Evolutionary conservation across 2,888 invertebrate genomes (phyloP).

Genomic region (Acrobasis repandana): DNA sequence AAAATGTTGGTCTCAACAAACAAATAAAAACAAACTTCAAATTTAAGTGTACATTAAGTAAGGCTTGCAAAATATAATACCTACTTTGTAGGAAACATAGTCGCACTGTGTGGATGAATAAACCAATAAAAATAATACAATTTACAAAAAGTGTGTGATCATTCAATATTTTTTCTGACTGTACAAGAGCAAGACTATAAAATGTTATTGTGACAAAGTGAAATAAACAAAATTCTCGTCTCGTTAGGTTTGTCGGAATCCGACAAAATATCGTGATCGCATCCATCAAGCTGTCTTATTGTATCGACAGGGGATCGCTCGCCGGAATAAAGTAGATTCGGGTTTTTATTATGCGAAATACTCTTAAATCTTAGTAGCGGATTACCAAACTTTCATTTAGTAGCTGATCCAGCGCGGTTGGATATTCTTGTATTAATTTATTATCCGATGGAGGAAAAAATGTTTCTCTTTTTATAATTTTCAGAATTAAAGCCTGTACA

Average conservation of each 20-base stretch:
- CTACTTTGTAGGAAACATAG: too few species aligned
- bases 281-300: slow-evolving; percentile 73
- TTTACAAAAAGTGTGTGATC: too few species aligned
- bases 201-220: slow-evolving; percentile 41
- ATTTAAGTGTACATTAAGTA: too few species aligned
- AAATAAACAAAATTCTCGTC: slow-evolving; percentile 55
- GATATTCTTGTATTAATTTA: not conserved
- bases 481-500: too few species aligned
- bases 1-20: too few species aligned
- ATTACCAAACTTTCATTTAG: slow-evolving; percentile 43
- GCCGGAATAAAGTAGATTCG: slow-evolving; percentile 49
- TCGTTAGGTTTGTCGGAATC: slow-evolving; percentile 55
- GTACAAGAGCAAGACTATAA: slow-evolving; percentile 20
- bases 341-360: slow-evolving; percentile 58
- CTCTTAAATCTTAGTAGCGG: slow-evolving; percentile 55
- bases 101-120: too few species aligned
- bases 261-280: slow-evolving; percentile 65
- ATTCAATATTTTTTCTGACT: not conserved
- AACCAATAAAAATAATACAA: too few species aligned
- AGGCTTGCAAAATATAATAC: too few species aligned
- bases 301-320: slow-evolving; percentile 62
- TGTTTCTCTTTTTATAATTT: too few species aligned
- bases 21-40: too few species aligned
- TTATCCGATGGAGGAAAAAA: too few species aligned
- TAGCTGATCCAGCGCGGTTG: slow-evolving; percentile 8